Evolutionary conservation across 2,888 invertebrate species (phyloP).

Genomic region (Nesidiocoris tenuis): DNA sequence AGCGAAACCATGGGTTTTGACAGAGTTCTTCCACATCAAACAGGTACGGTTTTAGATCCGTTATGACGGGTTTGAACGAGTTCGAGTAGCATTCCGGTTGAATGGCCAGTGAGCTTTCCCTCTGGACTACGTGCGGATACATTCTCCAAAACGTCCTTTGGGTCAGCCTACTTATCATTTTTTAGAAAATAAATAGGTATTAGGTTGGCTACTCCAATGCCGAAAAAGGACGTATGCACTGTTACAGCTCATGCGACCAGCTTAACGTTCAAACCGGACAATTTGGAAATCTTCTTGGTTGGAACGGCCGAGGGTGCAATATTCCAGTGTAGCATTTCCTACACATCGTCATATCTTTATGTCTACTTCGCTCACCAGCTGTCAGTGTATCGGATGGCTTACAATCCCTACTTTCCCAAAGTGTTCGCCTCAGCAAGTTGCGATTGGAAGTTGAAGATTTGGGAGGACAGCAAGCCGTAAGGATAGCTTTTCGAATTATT

Average conservation of each 20-base stretch:
- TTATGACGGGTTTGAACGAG: too few species aligned
- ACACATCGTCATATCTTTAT: constrained; percentile 72
- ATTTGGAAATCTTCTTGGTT: constrained; percentile 77
- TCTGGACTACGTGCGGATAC: not conserved
- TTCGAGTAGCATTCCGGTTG: not conserved
- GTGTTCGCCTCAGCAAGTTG: constrained; percentile 92
- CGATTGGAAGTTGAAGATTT: constrained; percentile 94
- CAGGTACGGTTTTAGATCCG: constrained; percentile 11
- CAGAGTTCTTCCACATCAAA: constrained; percentile 18
- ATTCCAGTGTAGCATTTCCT: constrained; percentile 86
- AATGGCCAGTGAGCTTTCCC: not conserved
- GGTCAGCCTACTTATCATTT: too few species aligned
- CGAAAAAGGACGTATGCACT: too few species aligned
- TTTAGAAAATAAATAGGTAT: not conserved
- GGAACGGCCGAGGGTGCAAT: constrained; percentile 92
- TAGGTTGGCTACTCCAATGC: not conserved
- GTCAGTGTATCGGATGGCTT: constrained; percentile 84
- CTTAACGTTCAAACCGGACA: constrained; percentile 82
- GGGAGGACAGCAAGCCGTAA: constrained; percentile 77
- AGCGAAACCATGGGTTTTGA: constrained; percentile 5
- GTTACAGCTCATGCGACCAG: constrained; percentile 28
- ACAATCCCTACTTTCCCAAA: constrained; percentile 81
- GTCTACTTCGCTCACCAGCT: constrained; percentile 79
- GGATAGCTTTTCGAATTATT: not conserved
- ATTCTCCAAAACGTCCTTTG: not conserved